phyloP scores from a whole-genome alignment of 2,113 vertebrate genomes.

The Desmodus rotundus region DNA sequence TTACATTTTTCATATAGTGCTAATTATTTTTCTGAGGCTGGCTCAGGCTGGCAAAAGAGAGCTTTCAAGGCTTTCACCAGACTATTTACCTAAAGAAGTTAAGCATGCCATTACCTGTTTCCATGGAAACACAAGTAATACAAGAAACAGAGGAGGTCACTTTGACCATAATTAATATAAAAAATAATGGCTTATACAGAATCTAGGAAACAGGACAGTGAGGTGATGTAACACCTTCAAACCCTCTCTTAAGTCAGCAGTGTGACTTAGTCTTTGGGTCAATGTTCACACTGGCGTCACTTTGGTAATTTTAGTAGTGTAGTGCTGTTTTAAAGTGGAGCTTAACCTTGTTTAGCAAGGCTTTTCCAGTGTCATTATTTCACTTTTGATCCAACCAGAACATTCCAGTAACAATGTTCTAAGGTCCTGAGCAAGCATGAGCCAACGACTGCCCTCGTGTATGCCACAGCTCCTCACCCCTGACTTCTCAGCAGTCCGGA shows the following conservation, averaged over 20 bases:
- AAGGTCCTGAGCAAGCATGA: background rate
- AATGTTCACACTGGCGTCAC: background rate
- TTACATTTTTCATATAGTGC: constrained; percentile 67
- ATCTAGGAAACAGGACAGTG: background rate
- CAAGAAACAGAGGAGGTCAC: constrained; percentile 35
- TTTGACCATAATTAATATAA: constrained; percentile 62
- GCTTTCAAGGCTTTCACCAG: constrained; percentile 69
- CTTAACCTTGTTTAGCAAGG: background rate
- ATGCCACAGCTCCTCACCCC: too few relatives aligned
- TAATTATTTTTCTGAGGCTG: constrained; percentile 74
- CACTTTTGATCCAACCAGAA: background rate
- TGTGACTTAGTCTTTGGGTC: background rate
- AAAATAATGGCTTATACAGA: constrained; percentile 15
- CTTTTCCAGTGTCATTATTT: background rate
- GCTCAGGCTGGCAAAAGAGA: constrained; percentile 50
- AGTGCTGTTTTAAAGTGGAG: constrained; percentile 19
- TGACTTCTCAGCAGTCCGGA: background rate
- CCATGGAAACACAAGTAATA: constrained; percentile 52
- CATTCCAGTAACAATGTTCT: background rate
- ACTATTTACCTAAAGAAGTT: constrained; percentile 57
- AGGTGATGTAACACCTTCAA: background rate
- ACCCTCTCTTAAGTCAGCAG: background rate
- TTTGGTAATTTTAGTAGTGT: background rate
- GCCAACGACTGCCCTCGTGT: fast-evolving
- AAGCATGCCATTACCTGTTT: constrained; percentile 51